phyloP scores from a whole-genome alignment of 2,113 vertebrate genomes.

The Zosterops japonicus region DNA sequence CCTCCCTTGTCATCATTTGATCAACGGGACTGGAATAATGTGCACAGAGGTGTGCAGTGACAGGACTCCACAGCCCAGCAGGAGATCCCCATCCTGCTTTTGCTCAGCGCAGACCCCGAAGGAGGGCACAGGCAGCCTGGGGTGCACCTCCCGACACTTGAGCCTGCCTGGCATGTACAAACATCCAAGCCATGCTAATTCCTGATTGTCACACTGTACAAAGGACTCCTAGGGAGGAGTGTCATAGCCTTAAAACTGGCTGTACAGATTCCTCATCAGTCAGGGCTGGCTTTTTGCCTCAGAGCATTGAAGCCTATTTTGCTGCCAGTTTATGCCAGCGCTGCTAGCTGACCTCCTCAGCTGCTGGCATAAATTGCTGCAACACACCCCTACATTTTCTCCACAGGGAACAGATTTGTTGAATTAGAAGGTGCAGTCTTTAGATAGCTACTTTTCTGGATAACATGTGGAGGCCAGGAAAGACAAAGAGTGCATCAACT shows the following conservation, averaged over 20 bases:
- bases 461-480: background rate
- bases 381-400: slow-evolving; percentile 5
- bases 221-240: background rate
- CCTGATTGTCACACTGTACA: background rate
- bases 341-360: background rate
- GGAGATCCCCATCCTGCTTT: fast-evolving
- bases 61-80: background rate
- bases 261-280: background rate
- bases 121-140: background rate
- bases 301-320: background rate
- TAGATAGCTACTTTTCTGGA: background rate
- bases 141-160: background rate
- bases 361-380: background rate
- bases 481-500: background rate
- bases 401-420: background rate
- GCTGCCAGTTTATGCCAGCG: background rate
- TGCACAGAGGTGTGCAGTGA: background rate
- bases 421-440: slow-evolving; percentile 9
- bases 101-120: background rate
- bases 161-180: fast-evolving
- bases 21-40: background rate
- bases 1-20: background rate
- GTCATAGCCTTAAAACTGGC: background rate
- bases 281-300: background rate
- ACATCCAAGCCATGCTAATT: background rate